These are phyloP conservation scores for Lampropteryx suffumata DNA, from an alignment of 2,888 invertebrate species.

Conservation along the genomic window DNA sequence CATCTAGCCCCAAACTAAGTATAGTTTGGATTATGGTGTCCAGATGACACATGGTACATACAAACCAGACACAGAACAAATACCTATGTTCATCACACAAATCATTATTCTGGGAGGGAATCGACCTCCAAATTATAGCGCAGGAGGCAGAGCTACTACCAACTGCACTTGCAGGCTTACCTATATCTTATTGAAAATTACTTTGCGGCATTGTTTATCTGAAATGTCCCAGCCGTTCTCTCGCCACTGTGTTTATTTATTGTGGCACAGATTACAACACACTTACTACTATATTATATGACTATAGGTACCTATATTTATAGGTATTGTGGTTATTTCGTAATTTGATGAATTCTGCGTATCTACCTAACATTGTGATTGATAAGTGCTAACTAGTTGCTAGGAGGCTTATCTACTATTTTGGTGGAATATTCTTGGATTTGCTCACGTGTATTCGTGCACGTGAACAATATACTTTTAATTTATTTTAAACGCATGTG, in stretches of 20 bases:
- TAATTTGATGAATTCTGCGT: slow-evolving; percentile 7
- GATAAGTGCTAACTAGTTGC: slow-evolving; percentile 16
- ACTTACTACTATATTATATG: not conserved
- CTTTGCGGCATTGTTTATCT: no score
- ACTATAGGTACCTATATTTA: no score
- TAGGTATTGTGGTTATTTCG: slow-evolving; percentile 16
- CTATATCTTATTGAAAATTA: no score
- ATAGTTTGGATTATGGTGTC: no score
- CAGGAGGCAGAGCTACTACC: no score
- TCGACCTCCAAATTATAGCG: no score
- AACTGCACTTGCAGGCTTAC: no score
- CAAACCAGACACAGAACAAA: no score
- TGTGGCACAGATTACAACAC: slow-evolving; percentile 6
- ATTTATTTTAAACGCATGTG: not conserved
- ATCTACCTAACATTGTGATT: not conserved
- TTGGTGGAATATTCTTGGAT: slow-evolving; percentile 4
- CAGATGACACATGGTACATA: no score
- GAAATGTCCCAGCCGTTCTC: slow-evolving; percentile 1
- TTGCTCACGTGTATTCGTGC: not conserved
- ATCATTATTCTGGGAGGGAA: no score
- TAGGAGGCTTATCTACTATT: slow-evolving; percentile 19
- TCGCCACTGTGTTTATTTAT: slow-evolving; percentile 2
- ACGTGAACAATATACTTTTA: slow-evolving; percentile 9
- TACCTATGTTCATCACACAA: no score
- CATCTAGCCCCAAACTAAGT: no score